Evolutionary conservation across 2,797 vertebrate genomes (phyloP).

Genomic region (Crocodylus rhombifer): DNA sequence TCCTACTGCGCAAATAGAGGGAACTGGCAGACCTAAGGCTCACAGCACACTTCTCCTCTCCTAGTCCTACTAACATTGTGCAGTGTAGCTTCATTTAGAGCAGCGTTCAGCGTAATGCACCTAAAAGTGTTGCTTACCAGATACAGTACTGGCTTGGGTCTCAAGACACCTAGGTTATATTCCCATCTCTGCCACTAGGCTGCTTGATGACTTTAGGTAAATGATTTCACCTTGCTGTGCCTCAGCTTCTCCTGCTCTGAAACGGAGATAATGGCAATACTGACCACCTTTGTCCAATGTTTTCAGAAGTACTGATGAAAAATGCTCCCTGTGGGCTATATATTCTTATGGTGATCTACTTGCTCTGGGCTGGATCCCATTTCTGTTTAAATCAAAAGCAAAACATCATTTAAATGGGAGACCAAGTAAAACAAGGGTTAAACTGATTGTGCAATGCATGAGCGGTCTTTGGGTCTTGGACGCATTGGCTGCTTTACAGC

Average conservation of each 20-base stretch:
- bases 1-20: accelerated
- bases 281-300: accelerated
- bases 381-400: neutral
- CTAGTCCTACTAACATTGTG: neutral
- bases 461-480: neutral
- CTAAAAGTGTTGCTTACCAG: neutral
- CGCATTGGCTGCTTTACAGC: neutral
- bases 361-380: neutral
- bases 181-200: too few species aligned
- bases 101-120: neutral
- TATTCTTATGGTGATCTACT: neutral
- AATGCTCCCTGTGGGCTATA: neutral
- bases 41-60: accelerated
- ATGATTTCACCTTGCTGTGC: accelerated
- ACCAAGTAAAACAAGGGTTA: neutral
- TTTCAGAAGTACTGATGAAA: neutral
- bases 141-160: neutral
- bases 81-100: neutral
- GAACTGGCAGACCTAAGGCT: neutral
- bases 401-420: neutral
- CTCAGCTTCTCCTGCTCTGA: neutral
- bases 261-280: neutral
- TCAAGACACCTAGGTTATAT: too few species aligned
- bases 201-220: neutral
- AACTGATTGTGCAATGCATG: neutral